A percentile compares a stretch with the other conserved stretches of the same genome.
Evolutionary conservation across 2,797 vertebrate genomes (phyloP).

Genomic region (Hemitrygon akajei): DNA sequence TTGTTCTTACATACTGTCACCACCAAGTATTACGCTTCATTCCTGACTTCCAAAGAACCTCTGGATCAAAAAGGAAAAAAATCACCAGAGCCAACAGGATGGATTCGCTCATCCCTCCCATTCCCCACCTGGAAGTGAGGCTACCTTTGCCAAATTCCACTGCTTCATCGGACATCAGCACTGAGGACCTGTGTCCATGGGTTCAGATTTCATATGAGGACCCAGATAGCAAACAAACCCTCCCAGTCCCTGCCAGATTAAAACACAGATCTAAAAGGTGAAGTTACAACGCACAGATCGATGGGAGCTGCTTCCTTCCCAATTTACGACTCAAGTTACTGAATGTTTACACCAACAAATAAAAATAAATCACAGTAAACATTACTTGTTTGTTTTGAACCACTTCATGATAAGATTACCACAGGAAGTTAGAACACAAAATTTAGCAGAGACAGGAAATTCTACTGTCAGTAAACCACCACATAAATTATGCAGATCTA

Average conservation of each 20-base stretch:
- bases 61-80: too few species aligned
- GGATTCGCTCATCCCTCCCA: background rate
- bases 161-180: background rate
- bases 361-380: background rate
- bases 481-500: constrained; percentile 14
- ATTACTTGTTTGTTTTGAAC: background rate
- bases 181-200: background rate
- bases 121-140: background rate
- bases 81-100: background rate
- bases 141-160: background rate
- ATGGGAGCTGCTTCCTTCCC: background rate
- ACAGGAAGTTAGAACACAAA: background rate
- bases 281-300: background rate
- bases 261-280: background rate
- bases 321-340: background rate
- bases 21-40: too few species aligned
- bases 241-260: background rate
- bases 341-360: background rate
- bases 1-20: too few species aligned
- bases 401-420: background rate
- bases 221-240: background rate
- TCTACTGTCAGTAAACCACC: background rate
- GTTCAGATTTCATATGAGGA: background rate
- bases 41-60: too few species aligned
- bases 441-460: background rate